Evolutionary conservation across 2,113 vertebrate species (phyloP).

Genomic region (Nettapus auritus): DNA sequence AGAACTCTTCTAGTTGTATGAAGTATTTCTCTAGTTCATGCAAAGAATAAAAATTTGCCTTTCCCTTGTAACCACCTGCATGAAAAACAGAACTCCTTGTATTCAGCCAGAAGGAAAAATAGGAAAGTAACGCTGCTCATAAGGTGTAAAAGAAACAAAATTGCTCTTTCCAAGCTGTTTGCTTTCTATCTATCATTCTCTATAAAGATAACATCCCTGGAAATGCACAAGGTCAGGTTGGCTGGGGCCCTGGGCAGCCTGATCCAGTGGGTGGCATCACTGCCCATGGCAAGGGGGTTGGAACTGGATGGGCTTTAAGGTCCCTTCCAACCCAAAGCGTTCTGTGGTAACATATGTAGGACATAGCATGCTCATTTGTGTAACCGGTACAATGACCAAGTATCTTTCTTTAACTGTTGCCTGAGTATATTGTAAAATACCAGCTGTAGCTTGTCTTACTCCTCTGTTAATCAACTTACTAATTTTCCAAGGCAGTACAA

Average conservation of each 20-base stretch:
- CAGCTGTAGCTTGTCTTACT: background rate
- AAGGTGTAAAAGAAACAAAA: conserved; percentile 8
- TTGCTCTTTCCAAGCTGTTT: background rate
- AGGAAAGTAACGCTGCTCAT: background rate
- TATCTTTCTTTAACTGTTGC: background rate
- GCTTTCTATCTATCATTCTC: background rate
- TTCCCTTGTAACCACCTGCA: background rate
- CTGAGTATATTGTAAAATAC: background rate
- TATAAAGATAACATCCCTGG: background rate
- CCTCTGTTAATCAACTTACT: background rate
- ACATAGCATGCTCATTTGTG: background rate
- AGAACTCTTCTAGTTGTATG: background rate
- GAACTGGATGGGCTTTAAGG: too few relatives aligned
- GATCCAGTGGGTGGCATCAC: too few relatives aligned
- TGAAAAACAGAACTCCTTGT: background rate
- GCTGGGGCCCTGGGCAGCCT: too few relatives aligned
- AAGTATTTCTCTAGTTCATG: too few relatives aligned
- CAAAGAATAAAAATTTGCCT: background rate
- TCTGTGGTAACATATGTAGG: background rate
- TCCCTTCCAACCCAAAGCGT: too few relatives aligned
- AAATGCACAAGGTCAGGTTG: too few relatives aligned
- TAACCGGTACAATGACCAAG: background rate
- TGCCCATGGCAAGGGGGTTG: too few relatives aligned
- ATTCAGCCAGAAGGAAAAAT: background rate
- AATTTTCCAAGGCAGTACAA: background rate